Base-by-base conservation (phyloP, 2,113 vertebrate genomes). In the Hippopotamus amphibius region DNA sequence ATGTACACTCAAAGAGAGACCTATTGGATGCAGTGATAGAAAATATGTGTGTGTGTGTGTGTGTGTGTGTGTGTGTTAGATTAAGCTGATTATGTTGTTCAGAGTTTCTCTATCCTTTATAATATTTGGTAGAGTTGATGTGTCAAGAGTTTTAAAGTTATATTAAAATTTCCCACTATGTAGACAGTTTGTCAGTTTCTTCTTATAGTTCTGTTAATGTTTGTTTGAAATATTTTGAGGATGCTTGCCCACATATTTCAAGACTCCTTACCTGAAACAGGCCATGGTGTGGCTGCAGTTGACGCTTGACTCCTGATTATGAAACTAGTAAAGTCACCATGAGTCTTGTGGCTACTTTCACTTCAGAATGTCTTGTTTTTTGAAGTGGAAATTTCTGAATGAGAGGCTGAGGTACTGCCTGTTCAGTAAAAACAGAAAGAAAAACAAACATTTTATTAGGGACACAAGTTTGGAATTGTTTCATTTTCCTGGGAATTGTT, bases 331-430 rank as follows among this genome's bases (percentile, higher is more conserved):
- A 59, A 12, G 68, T 93, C 77, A 95, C 88, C 80, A 97, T 88
- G 63, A 95, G 84, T 98, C 55, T 98, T 97, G 95, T 98, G 98
- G 43, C 96, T 66, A 80, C 37, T 88, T 96, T 53, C 59, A 33
- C 63, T 95, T 95, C 81, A 55, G 94, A 83, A 46, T 69, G 15
- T 80, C 79, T 26, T 59, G 37, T 68, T 88, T 77, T 48, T 53
- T 77, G 69, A 69, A 79, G 71, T 79, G 48, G 53, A 76, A 68
- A 69, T 97, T 65, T 96, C 86, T 92, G 93, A 83, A 93, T 96
- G 55, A 95, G 94, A 84, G 59, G 37, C 90, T 82, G 93, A 95
- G 46, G 81, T 21, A 4, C 26, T 33, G 7, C 87, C 85, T 95
- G 77, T 53, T 63, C 74, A 61, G 50, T 89, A 76, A 48, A 76